These are phyloP conservation scores for Graptemys geographica DNA, from an alignment of 2,797 vertebrate genomes.

Conservation along the genomic window DNA sequence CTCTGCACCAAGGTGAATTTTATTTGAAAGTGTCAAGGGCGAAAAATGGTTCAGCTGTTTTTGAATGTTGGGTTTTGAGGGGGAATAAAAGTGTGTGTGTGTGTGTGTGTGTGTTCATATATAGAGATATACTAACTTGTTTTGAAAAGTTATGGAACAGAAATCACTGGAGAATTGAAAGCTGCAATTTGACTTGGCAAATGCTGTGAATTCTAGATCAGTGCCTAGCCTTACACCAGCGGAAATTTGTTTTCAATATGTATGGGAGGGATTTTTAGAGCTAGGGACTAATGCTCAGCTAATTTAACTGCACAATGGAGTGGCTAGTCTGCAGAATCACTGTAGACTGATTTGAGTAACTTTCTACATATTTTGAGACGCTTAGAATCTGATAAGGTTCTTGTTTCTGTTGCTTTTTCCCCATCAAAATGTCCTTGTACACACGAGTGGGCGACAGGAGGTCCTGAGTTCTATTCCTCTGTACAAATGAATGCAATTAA, in stretches of 20 bases:
- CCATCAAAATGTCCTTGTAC: background rate
- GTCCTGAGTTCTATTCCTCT: background rate
- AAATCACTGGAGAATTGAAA: background rate
- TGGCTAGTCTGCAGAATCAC: background rate
- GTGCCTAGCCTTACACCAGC: conserved; percentile 13
- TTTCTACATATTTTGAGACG: background rate
- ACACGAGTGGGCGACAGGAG: rapidly evolving
- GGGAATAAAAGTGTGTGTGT: background rate
- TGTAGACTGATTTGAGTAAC: background rate
- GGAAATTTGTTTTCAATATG: background rate
- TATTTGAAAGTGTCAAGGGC: background rate
- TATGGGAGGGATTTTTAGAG: conserved; percentile 16
- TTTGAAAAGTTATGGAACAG: background rate
- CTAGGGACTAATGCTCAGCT: background rate
- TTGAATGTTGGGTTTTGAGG: background rate
- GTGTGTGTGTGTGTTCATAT: background rate
- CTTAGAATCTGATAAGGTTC: rapidly evolving
- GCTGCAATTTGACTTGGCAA: background rate
- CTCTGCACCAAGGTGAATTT: background rate
- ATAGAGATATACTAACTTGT: background rate
- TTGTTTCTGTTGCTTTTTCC: background rate
- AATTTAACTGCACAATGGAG: background rate
- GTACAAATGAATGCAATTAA: background rate
- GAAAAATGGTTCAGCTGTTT: background rate
- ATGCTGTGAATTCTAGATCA: background rate